Conservation (phyloP, 1,140 invertebrate genomes). For the Microplitis mediator region DNA sequence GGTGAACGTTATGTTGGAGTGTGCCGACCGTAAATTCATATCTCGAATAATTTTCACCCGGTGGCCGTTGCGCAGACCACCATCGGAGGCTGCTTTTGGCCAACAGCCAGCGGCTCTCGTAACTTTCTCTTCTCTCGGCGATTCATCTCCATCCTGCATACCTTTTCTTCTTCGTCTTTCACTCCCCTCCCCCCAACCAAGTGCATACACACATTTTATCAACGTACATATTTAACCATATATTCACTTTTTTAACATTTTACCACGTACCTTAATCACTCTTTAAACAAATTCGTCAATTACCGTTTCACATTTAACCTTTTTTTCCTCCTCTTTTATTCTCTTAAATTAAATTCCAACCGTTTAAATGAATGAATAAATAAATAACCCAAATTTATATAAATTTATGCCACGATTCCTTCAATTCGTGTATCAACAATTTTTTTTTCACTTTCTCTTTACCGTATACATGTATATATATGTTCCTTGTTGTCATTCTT, state of each 20-base stretch:
- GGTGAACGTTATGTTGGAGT: slow-evolving; percentile 29
- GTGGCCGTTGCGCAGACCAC: slow-evolving; percentile 13
- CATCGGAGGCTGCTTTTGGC: slow-evolving; percentile 42
- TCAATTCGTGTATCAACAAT: not conserved
- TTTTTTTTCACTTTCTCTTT: slow-evolving; percentile 4
- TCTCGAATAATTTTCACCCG: slow-evolving; percentile 50
- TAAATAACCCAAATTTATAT: not conserved
- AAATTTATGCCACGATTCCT: too few relatives aligned
- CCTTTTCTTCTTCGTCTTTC: not conserved
- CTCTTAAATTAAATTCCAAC: not conserved
- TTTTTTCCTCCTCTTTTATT: too few relatives aligned
- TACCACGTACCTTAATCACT: too few relatives aligned
- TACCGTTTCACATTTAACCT: too few relatives aligned
- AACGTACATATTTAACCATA: too few relatives aligned
- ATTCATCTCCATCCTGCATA: slow-evolving; percentile 7
- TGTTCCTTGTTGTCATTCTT: slow-evolving; percentile 19
- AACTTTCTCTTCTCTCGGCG: slow-evolving; percentile 35
- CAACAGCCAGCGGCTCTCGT: slow-evolving; percentile 50
- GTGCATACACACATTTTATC: too few relatives aligned
- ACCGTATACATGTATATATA: not conserved
- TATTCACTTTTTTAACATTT: too few relatives aligned
- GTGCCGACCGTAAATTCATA: slow-evolving; percentile 51
- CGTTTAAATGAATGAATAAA: not conserved
- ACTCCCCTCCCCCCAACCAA: not conserved
- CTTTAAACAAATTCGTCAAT: too few relatives aligned